Conservation (phyloP, 2,113 vertebrate species). For the Litocranius walleri region DNA sequence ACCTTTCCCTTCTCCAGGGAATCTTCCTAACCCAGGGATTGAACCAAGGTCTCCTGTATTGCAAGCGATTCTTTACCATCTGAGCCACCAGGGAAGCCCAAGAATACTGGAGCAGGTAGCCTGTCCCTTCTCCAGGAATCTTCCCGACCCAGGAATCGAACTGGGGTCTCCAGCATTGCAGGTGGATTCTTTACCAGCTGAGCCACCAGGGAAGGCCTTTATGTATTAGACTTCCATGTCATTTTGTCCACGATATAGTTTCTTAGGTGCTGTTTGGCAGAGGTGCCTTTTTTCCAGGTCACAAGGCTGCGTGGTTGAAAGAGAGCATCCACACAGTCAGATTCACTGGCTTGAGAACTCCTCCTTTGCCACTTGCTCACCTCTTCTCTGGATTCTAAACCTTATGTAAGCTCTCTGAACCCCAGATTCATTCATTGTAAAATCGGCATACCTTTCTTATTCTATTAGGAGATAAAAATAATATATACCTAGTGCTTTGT, state of each 20-base stretch:
- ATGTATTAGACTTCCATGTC: not conserved
- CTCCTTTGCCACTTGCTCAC: not conserved
- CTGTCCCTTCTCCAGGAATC: not conserved
- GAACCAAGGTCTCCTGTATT: not conserved
- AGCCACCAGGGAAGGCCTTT: not conserved
- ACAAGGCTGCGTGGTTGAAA: accelerated
- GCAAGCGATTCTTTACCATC: not conserved
- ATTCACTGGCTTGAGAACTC: not conserved
- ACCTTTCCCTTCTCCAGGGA: not conserved
- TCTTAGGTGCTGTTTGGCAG: not conserved
- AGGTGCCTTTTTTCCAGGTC: not conserved
- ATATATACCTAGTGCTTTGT: not conserved
- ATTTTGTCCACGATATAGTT: not conserved
- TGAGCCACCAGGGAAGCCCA: not conserved
- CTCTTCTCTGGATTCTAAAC: not conserved
- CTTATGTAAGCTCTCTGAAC: not conserved
- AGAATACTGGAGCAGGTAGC: not conserved
- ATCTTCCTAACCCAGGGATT: not conserved
- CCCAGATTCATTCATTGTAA: not conserved
- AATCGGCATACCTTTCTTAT: not conserved
- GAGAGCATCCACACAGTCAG: not conserved
- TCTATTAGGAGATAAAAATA: not conserved
- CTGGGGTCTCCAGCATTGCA: not conserved
- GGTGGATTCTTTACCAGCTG: not conserved
- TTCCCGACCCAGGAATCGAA: not conserved